These are phyloP conservation scores for Drosophila vallismaia DNA, from an alignment of 2,888 invertebrate genomes.

Conservation along the genomic window DNA sequence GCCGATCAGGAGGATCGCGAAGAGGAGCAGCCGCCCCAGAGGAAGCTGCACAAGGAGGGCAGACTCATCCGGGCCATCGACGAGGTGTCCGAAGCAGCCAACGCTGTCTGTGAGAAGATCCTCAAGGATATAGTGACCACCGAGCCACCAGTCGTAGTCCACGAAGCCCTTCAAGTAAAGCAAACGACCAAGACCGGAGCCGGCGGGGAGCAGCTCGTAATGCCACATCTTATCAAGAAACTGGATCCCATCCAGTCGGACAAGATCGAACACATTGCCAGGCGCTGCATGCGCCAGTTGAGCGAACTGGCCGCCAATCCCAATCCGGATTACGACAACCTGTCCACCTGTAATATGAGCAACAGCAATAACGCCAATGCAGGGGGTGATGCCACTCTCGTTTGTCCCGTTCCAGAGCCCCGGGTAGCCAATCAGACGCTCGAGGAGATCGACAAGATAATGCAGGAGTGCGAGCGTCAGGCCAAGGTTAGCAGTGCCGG, in stretches of 20 bases:
- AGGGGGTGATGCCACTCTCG: conserved; percentile 71
- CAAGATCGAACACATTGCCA: conserved; percentile 85
- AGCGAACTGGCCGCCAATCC: conserved; percentile 81
- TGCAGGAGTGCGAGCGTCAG: conserved; percentile 83
- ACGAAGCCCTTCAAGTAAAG: conserved; percentile 76
- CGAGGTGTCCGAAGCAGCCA: conserved; percentile 82
- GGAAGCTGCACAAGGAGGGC: conserved; percentile 80
- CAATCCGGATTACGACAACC: conserved; percentile 84
- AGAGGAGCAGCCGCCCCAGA: conserved; percentile 29
- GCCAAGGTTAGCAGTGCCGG: conserved; percentile 54
- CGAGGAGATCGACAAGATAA: conserved; percentile 83
- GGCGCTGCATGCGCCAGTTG: conserved; percentile 84
- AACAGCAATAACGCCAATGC: conserved; percentile 19
- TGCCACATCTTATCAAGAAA: conserved; percentile 84
- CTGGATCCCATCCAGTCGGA: conserved; percentile 85
- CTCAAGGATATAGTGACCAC: conserved; percentile 81
- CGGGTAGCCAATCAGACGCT: conserved; percentile 57
- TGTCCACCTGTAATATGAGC: conserved; percentile 68
- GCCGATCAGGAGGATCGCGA: conserved; percentile 36
- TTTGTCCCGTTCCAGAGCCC: conserved; percentile 81
- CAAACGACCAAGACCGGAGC: conserved; percentile 46
- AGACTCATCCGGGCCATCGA: conserved; percentile 82
- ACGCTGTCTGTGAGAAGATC: conserved; percentile 82
- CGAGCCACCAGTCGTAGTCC: conserved; percentile 80
- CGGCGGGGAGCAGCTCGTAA: conserved; percentile 63